Base-by-base conservation (phyloP, 2,113 vertebrate species). In the Cranoglanis bouderius region DNA sequence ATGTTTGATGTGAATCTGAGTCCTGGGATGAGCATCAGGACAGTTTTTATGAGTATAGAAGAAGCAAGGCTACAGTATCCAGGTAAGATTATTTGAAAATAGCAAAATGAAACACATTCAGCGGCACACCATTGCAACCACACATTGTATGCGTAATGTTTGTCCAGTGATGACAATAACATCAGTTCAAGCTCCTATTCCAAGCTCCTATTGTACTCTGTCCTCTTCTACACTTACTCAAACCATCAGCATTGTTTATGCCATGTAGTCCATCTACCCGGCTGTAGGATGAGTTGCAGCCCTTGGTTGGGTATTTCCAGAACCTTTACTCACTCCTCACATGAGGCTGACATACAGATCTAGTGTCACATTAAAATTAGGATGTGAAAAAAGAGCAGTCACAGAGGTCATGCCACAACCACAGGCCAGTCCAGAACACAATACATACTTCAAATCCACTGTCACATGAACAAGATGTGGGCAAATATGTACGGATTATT, bases 321-420 rank as follows among this genome's bases (percentile, higher is more conserved):
- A 91, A 90, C 84, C 87, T 92, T 96, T 95, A 94, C 94, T 95
- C 95, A 95, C 75, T 92, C 90, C 93, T 95, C 95, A 95, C 94
- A 95, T 95, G 94, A 93, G 94, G 91, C 91, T 94, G 94, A 95
- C 92, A 93, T 90, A 59, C 91, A 94, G 92, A 88, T 95, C 93
- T 95, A 92, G 94, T 95, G 95, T 94, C 94, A 94, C 90, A 94
- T 91, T 94, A 93, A 95, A 95, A 95, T 95, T 95, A 94, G 94
- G 91, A 89, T 93, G 93, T 93, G 93, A 93, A 94, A 88, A 77
- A 72, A 91, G 78, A 91, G 93, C 65, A 86, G 92, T 93, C 90
- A 92, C 91, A 94, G 94, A 93, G 94, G 94, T 94, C 90, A 88
- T 81, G 65, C 53, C 63, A 61, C 82, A 81, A 88, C 84, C 83